Evolutionary conservation across 2,113 vertebrate genomes (phyloP).

Genomic region (Charadrius vociferus): DNA sequence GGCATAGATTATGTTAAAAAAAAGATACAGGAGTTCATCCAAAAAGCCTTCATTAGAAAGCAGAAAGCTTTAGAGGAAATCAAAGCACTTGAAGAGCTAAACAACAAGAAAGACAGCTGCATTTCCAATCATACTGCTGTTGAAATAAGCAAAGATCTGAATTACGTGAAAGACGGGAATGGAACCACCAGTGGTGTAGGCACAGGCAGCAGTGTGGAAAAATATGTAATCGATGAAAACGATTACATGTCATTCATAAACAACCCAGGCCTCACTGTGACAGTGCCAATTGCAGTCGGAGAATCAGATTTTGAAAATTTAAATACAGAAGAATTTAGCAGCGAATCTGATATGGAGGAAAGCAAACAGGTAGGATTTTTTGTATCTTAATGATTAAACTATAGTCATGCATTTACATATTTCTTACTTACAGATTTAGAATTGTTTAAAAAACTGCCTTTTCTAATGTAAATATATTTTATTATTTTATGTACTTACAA

Average conservation of each 20-base stretch:
- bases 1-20: conserved; percentile 83
- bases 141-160: conserved; percentile 88
- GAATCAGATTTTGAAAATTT: conserved; percentile 97
- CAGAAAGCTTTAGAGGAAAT: conserved; percentile 81
- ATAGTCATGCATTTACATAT: background rate
- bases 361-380: conserved; percentile 85
- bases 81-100: conserved; percentile 84
- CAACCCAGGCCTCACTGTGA: conserved; percentile 89
- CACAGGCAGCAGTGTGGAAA: conserved; percentile 87
- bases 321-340: conserved; percentile 96
- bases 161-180: conserved; percentile 85
- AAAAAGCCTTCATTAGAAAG: conserved; percentile 76
- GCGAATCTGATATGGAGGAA: conserved; percentile 86
- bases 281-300: conserved; percentile 92
- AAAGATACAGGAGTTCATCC: conserved; percentile 78
- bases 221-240: conserved; percentile 82
- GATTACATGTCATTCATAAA: conserved; percentile 93
- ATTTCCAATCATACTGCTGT: conserved; percentile 85
- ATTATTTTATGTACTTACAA: background rate
- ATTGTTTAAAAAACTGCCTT: background rate
- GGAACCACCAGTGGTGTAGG: conserved; percentile 88
- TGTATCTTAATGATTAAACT: background rate
- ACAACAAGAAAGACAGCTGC: conserved; percentile 86
- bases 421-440: background rate
- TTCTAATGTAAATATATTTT: background rate